Evolutionary conservation across 92 coral and sea anemone genomes (phyloP).

Genomic region (Micromussa lordhowensis): DNA sequence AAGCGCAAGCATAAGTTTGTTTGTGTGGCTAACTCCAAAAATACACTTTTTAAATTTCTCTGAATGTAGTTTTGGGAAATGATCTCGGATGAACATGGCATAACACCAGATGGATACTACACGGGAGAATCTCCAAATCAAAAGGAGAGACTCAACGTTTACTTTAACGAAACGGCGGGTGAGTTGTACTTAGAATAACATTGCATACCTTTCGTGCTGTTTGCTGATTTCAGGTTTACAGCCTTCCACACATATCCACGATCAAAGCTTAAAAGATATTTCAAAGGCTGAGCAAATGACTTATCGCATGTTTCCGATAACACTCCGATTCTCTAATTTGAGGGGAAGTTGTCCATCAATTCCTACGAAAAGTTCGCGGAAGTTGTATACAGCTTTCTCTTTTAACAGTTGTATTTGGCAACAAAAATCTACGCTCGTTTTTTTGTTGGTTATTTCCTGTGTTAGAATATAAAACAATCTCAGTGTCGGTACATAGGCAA

Average conservation of each 20-base stretch:
- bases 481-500: background rate
- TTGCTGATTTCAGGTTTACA: background rate
- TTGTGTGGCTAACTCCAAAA: background rate
- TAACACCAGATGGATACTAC: conserved; percentile 72
- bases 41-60: background rate
- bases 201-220: background rate
- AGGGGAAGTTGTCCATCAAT: background rate
- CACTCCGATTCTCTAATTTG: background rate
- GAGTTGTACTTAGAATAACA: background rate
- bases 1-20: background rate
- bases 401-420: background rate
- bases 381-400: background rate
- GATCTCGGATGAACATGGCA: conserved; percentile 87
- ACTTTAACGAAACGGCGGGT: conserved; percentile 84
- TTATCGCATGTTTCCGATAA: background rate
- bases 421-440: background rate
- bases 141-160: conserved; percentile 79
- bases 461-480: background rate
- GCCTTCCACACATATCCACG: background rate
- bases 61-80: conserved; percentile 82
- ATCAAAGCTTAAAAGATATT: background rate
- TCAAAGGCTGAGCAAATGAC: background rate
- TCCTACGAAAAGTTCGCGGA: background rate
- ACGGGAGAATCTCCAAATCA: conserved; percentile 60
- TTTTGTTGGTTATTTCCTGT: background rate